Conservation (phyloP, 2,797 vertebrate species). For the Sylvilagus floridanus region DNA sequence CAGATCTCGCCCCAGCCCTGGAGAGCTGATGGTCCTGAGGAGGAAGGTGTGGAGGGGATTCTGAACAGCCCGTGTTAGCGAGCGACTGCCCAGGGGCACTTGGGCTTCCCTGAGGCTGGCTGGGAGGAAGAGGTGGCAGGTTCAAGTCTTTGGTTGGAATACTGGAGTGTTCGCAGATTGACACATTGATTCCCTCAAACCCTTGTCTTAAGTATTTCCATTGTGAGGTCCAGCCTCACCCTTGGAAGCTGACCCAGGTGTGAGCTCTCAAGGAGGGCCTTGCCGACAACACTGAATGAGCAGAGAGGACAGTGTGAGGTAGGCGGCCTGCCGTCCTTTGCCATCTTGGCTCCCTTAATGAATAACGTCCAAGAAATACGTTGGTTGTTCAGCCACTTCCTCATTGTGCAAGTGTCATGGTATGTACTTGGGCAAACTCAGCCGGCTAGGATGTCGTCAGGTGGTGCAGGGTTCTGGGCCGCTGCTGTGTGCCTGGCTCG, state of each 20-base stretch:
- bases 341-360: neutral
- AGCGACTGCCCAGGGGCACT: no score
- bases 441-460: neutral
- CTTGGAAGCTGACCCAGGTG: neutral
- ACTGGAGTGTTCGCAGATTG: neutral
- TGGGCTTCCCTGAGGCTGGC: neutral
- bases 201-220: neutral
- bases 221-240: neutral
- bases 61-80: rapidly evolving
- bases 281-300: neutral
- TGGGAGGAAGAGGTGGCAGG: rapidly evolving
- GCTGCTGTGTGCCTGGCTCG: neutral
- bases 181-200: neutral
- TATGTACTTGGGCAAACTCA: neutral
- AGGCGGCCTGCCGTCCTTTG: rapidly evolving
- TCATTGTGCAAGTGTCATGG: neutral
- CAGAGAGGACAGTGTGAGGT: neutral
- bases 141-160: neutral
- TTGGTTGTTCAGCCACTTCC: neutral
- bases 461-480: no score
- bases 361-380: no score
- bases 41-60: no score
- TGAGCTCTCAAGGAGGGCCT: neutral
- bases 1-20: rapidly evolving
- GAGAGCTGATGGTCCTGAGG: rapidly evolving